These are phyloP conservation scores for Pollenia angustigena DNA, from an alignment of 2,888 invertebrate genomes.

Conservation along the genomic window DNA sequence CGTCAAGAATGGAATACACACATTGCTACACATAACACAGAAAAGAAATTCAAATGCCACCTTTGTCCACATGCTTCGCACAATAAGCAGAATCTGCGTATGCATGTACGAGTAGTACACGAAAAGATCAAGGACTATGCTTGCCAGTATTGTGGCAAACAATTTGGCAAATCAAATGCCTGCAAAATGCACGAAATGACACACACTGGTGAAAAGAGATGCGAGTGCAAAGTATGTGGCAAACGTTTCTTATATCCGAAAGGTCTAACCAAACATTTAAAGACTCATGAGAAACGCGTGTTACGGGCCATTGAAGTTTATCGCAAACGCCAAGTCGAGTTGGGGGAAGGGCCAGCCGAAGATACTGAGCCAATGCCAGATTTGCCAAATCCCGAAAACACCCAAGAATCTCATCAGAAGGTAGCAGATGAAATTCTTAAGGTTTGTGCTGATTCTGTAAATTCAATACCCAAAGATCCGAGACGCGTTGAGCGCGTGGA, in stretches of 20 bases:
- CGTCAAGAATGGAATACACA: constrained; percentile 82
- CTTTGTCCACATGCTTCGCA: constrained; percentile 82
- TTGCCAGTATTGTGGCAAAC: constrained; percentile 81
- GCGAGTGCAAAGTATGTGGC: constrained; percentile 81
- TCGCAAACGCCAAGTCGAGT: constrained; percentile 80
- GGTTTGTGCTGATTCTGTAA: constrained; percentile 79
- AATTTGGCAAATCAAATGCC: constrained; percentile 81
- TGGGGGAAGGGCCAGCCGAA: constrained; percentile 75
- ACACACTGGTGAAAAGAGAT: constrained; percentile 81
- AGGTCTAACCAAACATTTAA: constrained; percentile 81
- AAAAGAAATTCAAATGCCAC: constrained; percentile 82
- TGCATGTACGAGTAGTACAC: constrained; percentile 81
- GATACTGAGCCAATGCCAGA: constrained; percentile 73
- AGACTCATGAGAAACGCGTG: constrained; percentile 81
- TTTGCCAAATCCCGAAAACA: constrained; percentile 71
- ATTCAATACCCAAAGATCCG: constrained; percentile 81
- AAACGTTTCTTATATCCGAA: constrained; percentile 82
- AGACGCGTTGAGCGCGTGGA: constrained; percentile 81
- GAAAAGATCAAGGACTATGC: constrained; percentile 82
- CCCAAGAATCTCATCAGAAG: constrained; percentile 77
- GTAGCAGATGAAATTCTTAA: constrained; percentile 81
- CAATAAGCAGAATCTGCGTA: constrained; percentile 81
- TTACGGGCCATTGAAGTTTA: constrained; percentile 81
- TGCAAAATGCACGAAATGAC: constrained; percentile 82
- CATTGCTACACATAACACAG: constrained; percentile 82